Conservation (phyloP, 1,140 invertebrate genomes). For the Hormaphis cornu region DNA sequence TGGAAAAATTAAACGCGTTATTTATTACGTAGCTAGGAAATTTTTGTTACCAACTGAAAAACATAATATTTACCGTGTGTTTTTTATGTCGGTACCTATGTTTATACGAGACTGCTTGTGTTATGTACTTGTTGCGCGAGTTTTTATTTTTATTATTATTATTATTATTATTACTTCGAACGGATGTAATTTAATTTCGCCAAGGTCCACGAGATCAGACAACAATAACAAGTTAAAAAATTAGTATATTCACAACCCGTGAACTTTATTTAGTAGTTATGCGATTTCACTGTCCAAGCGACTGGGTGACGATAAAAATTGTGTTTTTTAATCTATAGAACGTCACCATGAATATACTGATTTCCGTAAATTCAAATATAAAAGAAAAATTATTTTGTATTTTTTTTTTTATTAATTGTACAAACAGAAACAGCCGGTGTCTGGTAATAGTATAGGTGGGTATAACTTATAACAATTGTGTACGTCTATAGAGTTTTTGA, state of each 20-base stretch:
- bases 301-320: not conserved
- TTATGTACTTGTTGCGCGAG: slow-evolving; percentile 15
- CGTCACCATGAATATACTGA: too few species aligned
- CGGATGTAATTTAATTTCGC: slow-evolving; percentile 31
- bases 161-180: slow-evolving; percentile 8
- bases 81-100: not conserved
- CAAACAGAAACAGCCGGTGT: too few species aligned
- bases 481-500: too few species aligned
- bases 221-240: slow-evolving; percentile 23
- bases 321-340: too few species aligned
- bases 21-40: not conserved
- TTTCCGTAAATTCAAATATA: too few species aligned
- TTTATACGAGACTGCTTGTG: not conserved
- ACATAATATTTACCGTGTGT: too few species aligned
- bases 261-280: slow-evolving; percentile 6
- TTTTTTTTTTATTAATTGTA: too few species aligned
- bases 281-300: not conserved
- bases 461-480: too few species aligned
- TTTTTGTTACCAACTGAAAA: too few species aligned
- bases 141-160: slow-evolving; percentile 18
- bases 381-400: too few species aligned
- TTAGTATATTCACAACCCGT: not conserved
- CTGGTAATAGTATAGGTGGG: too few species aligned
- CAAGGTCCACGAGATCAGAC: slow-evolving; percentile 25
- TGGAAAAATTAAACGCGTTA: not conserved